Evolutionary conservation across 2,797 vertebrate genomes (phyloP), one percentile per base, ranked within the genome.

Genomic region (Micromesistius poutassou): DNA sequence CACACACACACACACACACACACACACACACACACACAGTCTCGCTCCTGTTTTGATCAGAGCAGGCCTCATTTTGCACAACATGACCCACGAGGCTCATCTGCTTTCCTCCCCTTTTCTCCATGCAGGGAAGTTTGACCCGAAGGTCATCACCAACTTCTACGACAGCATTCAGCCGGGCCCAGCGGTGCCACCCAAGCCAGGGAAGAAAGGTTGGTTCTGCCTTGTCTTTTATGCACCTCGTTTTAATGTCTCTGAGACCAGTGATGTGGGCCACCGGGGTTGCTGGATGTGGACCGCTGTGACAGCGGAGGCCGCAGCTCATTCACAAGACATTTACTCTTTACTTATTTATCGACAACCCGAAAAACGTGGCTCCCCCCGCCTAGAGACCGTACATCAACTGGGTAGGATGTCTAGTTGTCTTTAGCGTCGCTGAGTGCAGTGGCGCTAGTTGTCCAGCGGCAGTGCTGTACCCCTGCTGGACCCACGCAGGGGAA

Each of bases 101-200:
- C 73, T 87, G 76, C 46, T 86, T 79, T 66, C n/a, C 28, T 66
- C 62, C 84, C 79, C 84, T 19, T 62, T 91, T 86, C 89, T 80
- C 76, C 84, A 83, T 77, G 73, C 93, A 98, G 98, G 96, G 74
- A 98, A 98, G 91, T 97, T 99, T 93, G 97, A 99, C 88, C 96
- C 96, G 3, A 97, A 97, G 94, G 96, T 96, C 85, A 93, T 95
- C 77, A 96, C 93, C 94, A 99, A 96, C 93, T 99, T 99, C 90
- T 98, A 99, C 88, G 97, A 98, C 92, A 95, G 97, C 87, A 97
- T 99, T 91, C 94, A 97, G 88, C 95, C 97, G 75, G 98, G 98
- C 86, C 98, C 97, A 74, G 93, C 97, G 82, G 96, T 97, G 81
- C 97, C 96, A 28, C 95, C 97, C 77, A 97, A 97, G 91, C 94